These are phyloP conservation scores for Psettodes erumei DNA, from an alignment of 2,113 vertebrate genomes.

Conservation along the genomic window DNA sequence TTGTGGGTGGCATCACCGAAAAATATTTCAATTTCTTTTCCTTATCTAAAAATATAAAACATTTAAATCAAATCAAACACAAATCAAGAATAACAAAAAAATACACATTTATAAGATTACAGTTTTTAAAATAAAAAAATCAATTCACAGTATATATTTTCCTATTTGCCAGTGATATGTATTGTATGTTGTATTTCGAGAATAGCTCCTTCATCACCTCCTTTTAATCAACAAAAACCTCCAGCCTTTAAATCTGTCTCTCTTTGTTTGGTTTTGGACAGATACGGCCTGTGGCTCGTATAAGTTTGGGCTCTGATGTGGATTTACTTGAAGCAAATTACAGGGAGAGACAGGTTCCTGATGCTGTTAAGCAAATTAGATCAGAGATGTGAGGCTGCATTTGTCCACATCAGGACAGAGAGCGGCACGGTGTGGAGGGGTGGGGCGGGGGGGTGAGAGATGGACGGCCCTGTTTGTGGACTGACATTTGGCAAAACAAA, in stretches of 20 bases:
- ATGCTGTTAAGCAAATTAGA: constrained; percentile 84
- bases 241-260: constrained; percentile 49
- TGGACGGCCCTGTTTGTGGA: constrained; percentile 28
- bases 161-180: not conserved
- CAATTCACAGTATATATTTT: not conserved
- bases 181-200: not conserved
- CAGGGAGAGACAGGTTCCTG: constrained; percentile 77
- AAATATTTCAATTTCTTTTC: not conserved
- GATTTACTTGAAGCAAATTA: constrained; percentile 75
- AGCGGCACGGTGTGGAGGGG: constrained; percentile 17
- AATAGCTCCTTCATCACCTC: not conserved
- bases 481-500: constrained; percentile 64
- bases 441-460: constrained; percentile 23
- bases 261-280: constrained; percentile 52
- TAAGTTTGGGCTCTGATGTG: constrained; percentile 66
- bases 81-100: too few relatives aligned
- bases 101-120: not conserved
- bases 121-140: not conserved
- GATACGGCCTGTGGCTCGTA: constrained; percentile 55
- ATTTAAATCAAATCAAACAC: too few relatives aligned
- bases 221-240: constrained; percentile 36
- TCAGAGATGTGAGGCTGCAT: constrained; percentile 78
- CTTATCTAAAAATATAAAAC: not conserved
- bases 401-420: constrained; percentile 69
- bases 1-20: not conserved